These are phyloP conservation scores for Apostichopus californicus DNA, from an alignment of 35 echinoderm and acorn worm species.

Conservation along the genomic window DNA sequence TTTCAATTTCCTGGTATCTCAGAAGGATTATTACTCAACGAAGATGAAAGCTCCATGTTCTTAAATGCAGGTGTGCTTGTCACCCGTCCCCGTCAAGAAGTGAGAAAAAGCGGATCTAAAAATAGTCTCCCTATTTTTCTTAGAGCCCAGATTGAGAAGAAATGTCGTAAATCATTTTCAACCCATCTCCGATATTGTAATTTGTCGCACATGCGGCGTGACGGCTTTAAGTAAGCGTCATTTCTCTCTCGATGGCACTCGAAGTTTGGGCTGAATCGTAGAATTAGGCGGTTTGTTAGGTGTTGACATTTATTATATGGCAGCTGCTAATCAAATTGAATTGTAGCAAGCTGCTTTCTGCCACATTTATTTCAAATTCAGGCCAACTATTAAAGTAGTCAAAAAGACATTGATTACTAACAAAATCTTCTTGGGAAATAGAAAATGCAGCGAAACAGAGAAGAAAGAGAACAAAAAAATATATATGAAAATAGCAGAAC, in stretches of 20 bases:
- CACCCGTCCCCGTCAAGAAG: not conserved
- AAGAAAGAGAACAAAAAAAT: too few relatives aligned
- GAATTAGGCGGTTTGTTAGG: not conserved
- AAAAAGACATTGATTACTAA: too few relatives aligned
- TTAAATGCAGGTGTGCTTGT: not conserved
- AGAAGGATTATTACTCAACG: not conserved
- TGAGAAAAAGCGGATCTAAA: not conserved
- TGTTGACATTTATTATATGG: not conserved
- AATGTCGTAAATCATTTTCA: not conserved
- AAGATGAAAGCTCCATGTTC: not conserved
- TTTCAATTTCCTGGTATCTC: not conserved
- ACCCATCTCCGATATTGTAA: not conserved
- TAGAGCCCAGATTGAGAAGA: not conserved
- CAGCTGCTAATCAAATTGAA: constrained; percentile 4
- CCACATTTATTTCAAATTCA: constrained; percentile 1
- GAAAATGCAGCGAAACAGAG: too few relatives aligned
- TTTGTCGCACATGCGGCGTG: not conserved
- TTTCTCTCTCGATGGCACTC: not conserved
- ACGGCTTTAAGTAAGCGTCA: not conserved
- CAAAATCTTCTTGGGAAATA: too few relatives aligned
- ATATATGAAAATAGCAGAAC: too few relatives aligned
- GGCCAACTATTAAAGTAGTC: too few relatives aligned
- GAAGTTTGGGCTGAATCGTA: not conserved
- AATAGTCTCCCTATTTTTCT: not conserved
- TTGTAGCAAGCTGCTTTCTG: not conserved